phyloP scores from a whole-genome alignment of 2,113 vertebrate species.

The Synodontis membranacea region DNA sequence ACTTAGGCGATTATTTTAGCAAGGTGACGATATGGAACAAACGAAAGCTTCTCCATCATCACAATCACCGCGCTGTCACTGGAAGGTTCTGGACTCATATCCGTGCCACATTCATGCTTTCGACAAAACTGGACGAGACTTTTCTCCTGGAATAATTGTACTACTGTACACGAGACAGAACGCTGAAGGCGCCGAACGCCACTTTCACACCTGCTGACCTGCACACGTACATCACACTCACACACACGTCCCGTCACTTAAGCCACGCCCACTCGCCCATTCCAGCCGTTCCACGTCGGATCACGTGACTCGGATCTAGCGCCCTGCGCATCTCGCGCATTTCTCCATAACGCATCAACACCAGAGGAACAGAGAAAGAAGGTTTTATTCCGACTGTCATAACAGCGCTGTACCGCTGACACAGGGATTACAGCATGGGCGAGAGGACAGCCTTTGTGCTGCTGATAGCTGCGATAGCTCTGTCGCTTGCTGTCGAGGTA shows the following conservation, averaged over 20 bases:
- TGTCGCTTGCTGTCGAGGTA: conserved; percentile 75
- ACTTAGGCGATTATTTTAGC: too few species aligned
- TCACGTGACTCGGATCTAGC: conserved; percentile 54
- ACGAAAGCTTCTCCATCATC: too few species aligned
- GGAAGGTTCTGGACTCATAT: too few species aligned
- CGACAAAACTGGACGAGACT: too few species aligned
- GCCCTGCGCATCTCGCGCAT: conserved; percentile 57
- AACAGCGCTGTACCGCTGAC: conserved; percentile 29
- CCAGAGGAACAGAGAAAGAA: conserved; percentile 35
- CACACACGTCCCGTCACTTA: neutral
- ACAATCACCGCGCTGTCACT: too few species aligned
- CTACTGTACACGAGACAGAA: too few species aligned
- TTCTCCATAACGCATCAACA: conserved; percentile 51
- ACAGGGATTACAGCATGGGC: conserved; percentile 66
- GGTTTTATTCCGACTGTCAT: conserved; percentile 22
- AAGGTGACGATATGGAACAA: too few species aligned
- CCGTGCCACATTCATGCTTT: too few species aligned
- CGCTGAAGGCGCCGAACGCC: too few species aligned
- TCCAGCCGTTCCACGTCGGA: conserved; percentile 13
- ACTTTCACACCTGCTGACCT: too few species aligned
- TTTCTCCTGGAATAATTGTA: too few species aligned
- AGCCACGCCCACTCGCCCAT: neutral
- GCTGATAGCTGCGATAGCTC: conserved; percentile 69
- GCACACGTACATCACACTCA: neutral
- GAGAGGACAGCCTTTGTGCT: conserved; percentile 67